phyloP scores from a whole-genome alignment of 2,888 invertebrate genomes.

The Drosophila melanocephala region DNA sequence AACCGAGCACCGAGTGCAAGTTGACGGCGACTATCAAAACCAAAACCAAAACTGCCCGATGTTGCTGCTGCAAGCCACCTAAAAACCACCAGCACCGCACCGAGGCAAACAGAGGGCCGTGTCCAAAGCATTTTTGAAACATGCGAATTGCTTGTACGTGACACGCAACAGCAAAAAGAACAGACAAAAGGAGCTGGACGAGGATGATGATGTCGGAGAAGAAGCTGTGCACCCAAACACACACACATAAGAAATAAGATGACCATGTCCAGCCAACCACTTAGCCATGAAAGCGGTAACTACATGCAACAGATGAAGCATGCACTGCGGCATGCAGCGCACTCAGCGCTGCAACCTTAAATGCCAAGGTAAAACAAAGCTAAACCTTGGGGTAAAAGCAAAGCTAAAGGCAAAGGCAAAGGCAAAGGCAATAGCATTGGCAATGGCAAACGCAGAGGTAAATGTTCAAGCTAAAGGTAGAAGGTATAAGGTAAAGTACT shows the following conservation, averaged over 20 bases:
- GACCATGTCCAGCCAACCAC: conserved; percentile 81
- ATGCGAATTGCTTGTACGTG: conserved; percentile 85
- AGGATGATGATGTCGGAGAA: conserved; percentile 12
- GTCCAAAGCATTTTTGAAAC: conserved; percentile 83
- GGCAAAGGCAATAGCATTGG: conserved; percentile 24
- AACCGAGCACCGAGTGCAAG: conserved; percentile 19
- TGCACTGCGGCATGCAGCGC: conserved; percentile 77
- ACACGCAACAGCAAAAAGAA: conserved; percentile 82
- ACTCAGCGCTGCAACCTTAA: conserved; percentile 58
- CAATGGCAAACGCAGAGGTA: conserved; percentile 40
- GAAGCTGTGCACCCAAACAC: conserved; percentile 58
- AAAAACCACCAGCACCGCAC: conserved; percentile 54
- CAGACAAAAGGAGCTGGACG: conserved; percentile 48
- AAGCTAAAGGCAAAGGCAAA: conserved; percentile 36
- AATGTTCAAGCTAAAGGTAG: conserved; percentile 27
- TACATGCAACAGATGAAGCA: conserved; percentile 81
- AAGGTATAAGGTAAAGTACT: conserved; percentile 65
- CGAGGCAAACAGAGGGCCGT: conserved; percentile 74
- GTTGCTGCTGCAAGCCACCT: conserved; percentile 37
- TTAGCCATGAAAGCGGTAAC: conserved; percentile 82
- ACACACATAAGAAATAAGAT: conserved; percentile 55
- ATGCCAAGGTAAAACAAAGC: conserved; percentile 64
- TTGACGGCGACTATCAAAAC: conserved; percentile 74
- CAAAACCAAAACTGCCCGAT: conserved; percentile 22
- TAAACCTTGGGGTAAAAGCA: conserved; percentile 52